A percentile compares a stretch with the other conserved stretches of the same genome.
These are phyloP conservation scores for Caloenas nicobarica DNA, from an alignment of 2,113 vertebrate species.

Conservation along the genomic window DNA sequence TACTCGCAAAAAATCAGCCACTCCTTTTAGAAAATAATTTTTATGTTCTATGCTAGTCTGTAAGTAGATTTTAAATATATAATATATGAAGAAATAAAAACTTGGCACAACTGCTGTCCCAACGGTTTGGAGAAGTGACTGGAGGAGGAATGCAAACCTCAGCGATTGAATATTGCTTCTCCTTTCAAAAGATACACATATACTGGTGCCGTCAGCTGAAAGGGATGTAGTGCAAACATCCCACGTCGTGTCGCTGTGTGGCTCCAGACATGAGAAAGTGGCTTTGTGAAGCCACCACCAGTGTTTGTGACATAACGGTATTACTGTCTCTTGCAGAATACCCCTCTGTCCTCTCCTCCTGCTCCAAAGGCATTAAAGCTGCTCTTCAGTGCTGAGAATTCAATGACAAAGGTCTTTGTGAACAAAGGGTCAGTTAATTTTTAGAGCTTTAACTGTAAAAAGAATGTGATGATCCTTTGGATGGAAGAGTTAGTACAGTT, in stretches of 20 bases:
- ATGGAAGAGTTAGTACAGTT: not conserved
- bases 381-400: not conserved
- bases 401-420: not conserved
- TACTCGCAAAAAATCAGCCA: fast-evolving
- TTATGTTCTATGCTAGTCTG: not conserved
- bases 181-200: not conserved
- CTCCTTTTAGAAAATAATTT: not conserved
- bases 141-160: not conserved
- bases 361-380: not conserved
- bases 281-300: not conserved
- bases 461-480: not conserved
- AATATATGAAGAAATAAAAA: not conserved
- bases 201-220: not conserved
- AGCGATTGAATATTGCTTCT: fast-evolving
- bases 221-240: not conserved
- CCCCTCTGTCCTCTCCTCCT: not conserved
- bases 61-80: not conserved
- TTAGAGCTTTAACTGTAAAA: not conserved
- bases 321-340: not conserved
- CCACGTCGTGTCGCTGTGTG: fast-evolving
- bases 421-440: not conserved
- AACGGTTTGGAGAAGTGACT: not conserved
- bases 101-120: not conserved
- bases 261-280: not conserved
- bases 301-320: not conserved